phyloP scores from a whole-genome alignment of 2,888 invertebrate genomes.

The Baccha elongata region DNA sequence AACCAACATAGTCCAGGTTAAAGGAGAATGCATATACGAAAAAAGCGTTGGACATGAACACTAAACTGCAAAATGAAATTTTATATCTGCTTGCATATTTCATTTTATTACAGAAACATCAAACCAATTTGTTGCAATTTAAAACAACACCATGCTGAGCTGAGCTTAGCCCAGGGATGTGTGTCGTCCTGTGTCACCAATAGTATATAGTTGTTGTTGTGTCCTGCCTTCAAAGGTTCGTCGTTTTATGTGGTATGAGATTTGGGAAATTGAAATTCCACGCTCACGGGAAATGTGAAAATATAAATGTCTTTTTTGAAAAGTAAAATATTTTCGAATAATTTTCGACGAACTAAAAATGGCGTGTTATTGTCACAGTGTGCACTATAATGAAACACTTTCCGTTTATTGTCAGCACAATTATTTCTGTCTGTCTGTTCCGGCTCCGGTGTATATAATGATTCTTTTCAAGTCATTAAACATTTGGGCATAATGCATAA shows the following conservation, averaged over 20 bases:
- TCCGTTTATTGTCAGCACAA: conserved; percentile 19
- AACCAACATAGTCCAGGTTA: conserved; percentile 16
- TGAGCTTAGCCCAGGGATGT: conserved; percentile 1
- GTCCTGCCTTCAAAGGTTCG: not conserved
- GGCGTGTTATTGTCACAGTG: conserved; percentile 27
- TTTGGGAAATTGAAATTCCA: conserved; percentile 64
- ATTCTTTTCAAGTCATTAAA: conserved; percentile 59
- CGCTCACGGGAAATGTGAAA: conserved; percentile 46
- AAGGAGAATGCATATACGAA: conserved; percentile 5
- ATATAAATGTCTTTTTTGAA: conserved; percentile 41
- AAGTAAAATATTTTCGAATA: conserved; percentile 56
- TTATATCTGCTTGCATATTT: conserved; percentile 49
- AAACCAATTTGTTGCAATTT: conserved; percentile 72
- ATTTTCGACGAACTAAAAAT: conserved; percentile 24
- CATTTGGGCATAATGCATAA: conserved; percentile 43
- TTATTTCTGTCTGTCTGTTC: not conserved
- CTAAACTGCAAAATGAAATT: conserved; percentile 52
- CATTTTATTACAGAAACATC: conserved; percentile 54
- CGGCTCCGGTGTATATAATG: conserved; percentile 24
- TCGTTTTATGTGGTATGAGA: conserved; percentile 19
- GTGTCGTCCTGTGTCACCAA: conserved; percentile 21
- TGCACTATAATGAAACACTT: conserved; percentile 23
- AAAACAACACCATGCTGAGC: conserved; percentile 11
- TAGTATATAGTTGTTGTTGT: not conserved
- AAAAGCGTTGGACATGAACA: conserved; percentile 20